Evolutionary conservation across 2,888 invertebrate species (phyloP).

Genomic region (Prenolepis imparis): DNA sequence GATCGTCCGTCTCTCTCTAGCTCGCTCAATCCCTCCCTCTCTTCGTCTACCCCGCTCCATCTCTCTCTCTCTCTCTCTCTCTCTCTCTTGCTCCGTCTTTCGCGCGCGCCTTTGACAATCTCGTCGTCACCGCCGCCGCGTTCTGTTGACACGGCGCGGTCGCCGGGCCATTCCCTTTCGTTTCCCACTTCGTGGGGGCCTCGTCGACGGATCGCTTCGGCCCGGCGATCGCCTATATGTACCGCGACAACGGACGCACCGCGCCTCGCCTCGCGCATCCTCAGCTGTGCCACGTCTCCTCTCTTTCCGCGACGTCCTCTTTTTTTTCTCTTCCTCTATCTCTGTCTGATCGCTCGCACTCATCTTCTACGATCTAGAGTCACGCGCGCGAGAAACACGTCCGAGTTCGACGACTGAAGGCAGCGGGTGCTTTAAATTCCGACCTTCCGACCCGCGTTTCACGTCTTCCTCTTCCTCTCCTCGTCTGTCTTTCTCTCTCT

Average conservation of each 20-base stretch:
- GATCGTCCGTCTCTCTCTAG: neutral
- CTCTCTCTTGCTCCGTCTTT: slow-evolving; percentile 33
- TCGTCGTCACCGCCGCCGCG: slow-evolving; percentile 58
- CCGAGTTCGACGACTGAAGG: neutral
- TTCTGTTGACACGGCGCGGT: slow-evolving; percentile 72
- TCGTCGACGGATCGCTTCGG: neutral
- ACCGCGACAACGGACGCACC: slow-evolving; percentile 68
- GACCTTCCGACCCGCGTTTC: slow-evolving; percentile 24
- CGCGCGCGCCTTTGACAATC: slow-evolving; percentile 71
- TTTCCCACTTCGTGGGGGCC: slow-evolving; percentile 68
- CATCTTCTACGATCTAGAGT: neutral
- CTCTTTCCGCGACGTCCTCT: slow-evolving; percentile 42
- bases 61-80: neutral
- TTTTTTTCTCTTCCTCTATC: slow-evolving; percentile 38
- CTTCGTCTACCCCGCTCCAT: neutral
- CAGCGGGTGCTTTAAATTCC: slow-evolving; percentile 32
- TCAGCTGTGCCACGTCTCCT: slow-evolving; percentile 76
- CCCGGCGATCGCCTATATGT: slow-evolving; percentile 49
- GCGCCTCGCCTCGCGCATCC: slow-evolving; percentile 75
- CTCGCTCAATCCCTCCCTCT: neutral
- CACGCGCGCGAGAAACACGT: neutral
- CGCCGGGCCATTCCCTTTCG: slow-evolving; percentile 69
- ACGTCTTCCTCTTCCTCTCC: slow-evolving; percentile 36
- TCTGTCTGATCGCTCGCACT: neutral
- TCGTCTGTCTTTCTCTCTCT: neutral